Evolutionary conservation across 2,797 vertebrate species (phyloP).

Genomic region (Antrozous pallidus): DNA sequence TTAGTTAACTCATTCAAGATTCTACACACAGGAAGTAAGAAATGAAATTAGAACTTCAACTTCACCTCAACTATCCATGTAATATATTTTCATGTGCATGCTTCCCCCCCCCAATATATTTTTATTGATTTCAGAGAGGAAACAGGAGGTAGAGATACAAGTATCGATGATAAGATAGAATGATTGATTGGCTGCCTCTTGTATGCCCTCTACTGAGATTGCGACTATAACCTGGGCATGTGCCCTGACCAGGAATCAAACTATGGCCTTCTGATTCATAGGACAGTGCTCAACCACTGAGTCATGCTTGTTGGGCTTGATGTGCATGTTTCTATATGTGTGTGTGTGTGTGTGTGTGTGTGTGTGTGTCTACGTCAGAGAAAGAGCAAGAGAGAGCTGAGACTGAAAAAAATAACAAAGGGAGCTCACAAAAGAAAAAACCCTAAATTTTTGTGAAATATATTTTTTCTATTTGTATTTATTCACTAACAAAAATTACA

Average conservation of each 20-base stretch:
- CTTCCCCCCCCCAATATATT: no score
- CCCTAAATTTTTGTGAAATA: not conserved
- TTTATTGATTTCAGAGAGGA: no score
- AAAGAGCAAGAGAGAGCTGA: not conserved
- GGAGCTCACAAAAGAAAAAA: not conserved
- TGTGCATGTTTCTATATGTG: not conserved
- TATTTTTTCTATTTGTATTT: not conserved
- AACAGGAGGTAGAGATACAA: no score
- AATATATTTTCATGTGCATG: accelerated
- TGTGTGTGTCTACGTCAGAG: not conserved
- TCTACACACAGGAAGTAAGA: not conserved
- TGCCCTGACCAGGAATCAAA: no score
- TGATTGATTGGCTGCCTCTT: no score
- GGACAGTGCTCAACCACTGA: no score
- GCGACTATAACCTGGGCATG: no score
- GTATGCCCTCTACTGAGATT: no score
- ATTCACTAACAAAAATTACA: not conserved
- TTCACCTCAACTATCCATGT: not conserved
- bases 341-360: not conserved
- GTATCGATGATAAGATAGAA: no score
- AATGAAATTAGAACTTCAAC: not conserved
- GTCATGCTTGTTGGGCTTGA: no score
- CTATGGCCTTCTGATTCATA: no score
- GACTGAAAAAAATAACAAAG: not conserved
- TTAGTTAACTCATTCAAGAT: not conserved